Conservation (phyloP, 2,113 vertebrate genomes). For the Neolamprologus sp. region DNA sequence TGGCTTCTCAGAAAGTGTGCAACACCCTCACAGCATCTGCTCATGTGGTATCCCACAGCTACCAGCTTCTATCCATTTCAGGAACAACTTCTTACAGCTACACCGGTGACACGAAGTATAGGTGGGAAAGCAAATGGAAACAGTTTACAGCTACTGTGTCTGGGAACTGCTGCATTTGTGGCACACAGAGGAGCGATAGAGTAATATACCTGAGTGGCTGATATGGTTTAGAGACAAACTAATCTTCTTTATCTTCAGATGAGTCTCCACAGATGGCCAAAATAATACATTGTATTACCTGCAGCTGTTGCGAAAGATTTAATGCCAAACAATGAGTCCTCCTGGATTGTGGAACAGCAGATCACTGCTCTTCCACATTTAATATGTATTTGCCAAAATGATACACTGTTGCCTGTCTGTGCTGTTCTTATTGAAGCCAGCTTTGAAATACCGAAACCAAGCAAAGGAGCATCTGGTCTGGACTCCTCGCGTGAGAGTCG, state of each 20-base stretch:
- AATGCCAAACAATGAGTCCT: background rate
- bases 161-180: background rate
- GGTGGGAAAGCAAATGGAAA: background rate
- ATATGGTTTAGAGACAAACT: background rate
- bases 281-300: background rate
- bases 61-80: background rate
- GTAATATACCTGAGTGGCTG: background rate
- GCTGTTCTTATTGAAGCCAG: background rate
- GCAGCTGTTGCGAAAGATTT: background rate
- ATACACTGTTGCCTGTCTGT: background rate
- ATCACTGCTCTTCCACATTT: background rate
- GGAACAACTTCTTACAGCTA: background rate
- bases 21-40: background rate
- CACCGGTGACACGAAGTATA: rapidly evolving
- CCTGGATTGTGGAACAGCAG: background rate
- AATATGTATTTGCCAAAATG: background rate
- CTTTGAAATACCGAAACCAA: background rate
- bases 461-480: background rate
- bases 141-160: background rate
- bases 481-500: background rate
- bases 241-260: background rate
- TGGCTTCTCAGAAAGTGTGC: background rate
- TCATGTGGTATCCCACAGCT: background rate
- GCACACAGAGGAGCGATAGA: background rate
- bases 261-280: background rate